Base-by-base conservation (phyloP, 2,888 invertebrate genomes). In the Strigamia transsilvanica region DNA sequence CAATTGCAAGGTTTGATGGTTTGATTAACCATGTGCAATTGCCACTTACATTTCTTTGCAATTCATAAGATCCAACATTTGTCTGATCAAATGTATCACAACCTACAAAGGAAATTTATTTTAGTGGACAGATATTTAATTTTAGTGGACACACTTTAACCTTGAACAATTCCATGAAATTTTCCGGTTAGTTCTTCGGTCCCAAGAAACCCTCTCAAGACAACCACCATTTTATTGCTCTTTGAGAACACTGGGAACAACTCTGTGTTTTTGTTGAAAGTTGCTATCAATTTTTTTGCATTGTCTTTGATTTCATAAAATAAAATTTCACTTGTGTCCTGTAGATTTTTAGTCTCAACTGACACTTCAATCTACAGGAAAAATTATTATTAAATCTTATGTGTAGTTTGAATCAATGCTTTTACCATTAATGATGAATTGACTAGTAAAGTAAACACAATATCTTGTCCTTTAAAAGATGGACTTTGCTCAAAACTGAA, bases 1-100 rank as follows among this genome's bases (percentile, higher is more conserved):
- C 73, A 15, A 0, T n/a, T 32, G 7, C 23, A 32, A 73, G 27
- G 4, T 27, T 9, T 73, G 73, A 15, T 73, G 73, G 73, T 73
- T 73, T 73, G 27, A 73, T 32, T 15, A 73, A 27, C 73, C 73
- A 73, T 2, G 73, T 73, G 32, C 73, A 73, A 73, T 73, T 73
- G 2, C 32, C 32, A 73, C 12, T 73, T 2, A 13, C 6, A 15
- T 32, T 32, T 13, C 2, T 32, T 5, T 23, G 27, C 10, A 32
- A 27, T 73, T 73, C 73, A 32, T 73, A 73, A 10, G 32, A 32
- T 3, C 73, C 73, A 7, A 73, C 73, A 32, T 32, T 32, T 27
- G 27, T 73, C 15, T 73, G 27, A n/a, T 73, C 73, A 23, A 73
- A 73, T 12, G 7, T 32, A 13, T 73, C 73, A 73, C 73, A 73